Evolutionary conservation across 1,140 invertebrate genomes (phyloP).

Genomic region (Parasteatoda tepidariorum): DNA sequence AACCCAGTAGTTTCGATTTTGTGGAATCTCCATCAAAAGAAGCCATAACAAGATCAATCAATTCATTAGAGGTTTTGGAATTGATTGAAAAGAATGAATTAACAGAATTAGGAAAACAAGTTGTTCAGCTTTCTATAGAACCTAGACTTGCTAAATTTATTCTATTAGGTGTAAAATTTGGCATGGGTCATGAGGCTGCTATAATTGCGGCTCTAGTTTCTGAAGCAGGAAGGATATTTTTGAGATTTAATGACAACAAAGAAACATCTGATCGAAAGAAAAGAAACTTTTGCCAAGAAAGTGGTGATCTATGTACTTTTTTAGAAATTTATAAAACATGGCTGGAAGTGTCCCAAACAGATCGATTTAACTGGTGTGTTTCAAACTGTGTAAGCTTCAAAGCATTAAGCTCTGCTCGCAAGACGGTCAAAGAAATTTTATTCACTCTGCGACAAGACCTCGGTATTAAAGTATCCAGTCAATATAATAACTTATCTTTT

Average conservation of each 20-base stretch:
- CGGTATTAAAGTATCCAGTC: constrained; percentile 78
- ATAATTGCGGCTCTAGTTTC: constrained; percentile 89
- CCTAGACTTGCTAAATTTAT: constrained; percentile 91
- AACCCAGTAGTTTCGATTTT: constrained; percentile 74
- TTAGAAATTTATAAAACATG: constrained; percentile 81
- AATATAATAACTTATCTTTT: constrained; percentile 77
- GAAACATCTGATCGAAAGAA: constrained; percentile 70
- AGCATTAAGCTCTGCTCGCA: constrained; percentile 35
- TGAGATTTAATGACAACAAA: constrained; percentile 70
- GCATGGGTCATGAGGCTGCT: constrained; percentile 89
- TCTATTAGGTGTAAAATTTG: constrained; percentile 78
- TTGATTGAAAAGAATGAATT: constrained; percentile 85
- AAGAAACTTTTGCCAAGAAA: constrained; percentile 74
- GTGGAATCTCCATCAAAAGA: constrained; percentile 81
- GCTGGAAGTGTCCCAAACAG: neutral
- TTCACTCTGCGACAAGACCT: constrained; percentile 82
- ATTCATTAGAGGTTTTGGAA: constrained; percentile 87
- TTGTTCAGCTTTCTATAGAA: constrained; percentile 92
- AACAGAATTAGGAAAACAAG: constrained; percentile 82
- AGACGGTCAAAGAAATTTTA: constrained; percentile 73
- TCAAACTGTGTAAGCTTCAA: constrained; percentile 39
- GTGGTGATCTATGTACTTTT: constrained; percentile 93
- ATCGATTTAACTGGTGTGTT: constrained; percentile 39
- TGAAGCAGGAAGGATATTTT: constrained; percentile 88
- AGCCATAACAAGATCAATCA: constrained; percentile 85